A percentile compares a stretch with the other conserved stretches of the same genome.
phyloP scores from a whole-genome alignment of 2,888 invertebrate genomes.

The Busseola fusca region DNA sequence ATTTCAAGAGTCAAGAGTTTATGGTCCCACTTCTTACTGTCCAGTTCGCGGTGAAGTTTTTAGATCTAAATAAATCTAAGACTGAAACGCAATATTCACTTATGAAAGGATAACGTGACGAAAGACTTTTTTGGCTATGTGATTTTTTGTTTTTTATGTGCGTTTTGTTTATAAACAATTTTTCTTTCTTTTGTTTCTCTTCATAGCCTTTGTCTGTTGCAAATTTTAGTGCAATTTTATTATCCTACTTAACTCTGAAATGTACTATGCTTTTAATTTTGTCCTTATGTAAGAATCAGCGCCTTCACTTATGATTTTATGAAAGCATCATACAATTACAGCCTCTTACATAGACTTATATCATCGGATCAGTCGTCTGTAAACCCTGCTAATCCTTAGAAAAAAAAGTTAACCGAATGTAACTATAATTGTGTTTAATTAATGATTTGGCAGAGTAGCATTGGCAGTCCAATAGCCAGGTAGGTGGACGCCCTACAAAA shows the following conservation, averaged over 20 bases:
- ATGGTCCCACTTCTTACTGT: not conserved
- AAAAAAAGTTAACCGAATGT: not conserved
- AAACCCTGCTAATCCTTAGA: not conserved
- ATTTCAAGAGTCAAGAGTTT: conserved; percentile 8
- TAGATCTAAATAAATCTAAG: conserved; percentile 6
- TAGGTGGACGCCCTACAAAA: no score
- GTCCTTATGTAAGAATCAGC: not conserved
- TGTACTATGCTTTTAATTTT: not conserved
- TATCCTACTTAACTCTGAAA: not conserved
- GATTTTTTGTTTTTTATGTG: no score
- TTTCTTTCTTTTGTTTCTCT: not conserved
- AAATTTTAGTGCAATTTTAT: not conserved
- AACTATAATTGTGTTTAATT: not conserved
- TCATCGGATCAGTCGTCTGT: not conserved
- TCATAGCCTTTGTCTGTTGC: not conserved
- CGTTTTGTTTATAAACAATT: no score
- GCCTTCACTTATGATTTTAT: not conserved
- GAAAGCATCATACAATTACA: not conserved
- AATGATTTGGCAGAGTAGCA: no score
- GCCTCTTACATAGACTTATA: not conserved
- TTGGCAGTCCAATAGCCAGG: no score
- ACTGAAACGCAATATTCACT: not conserved
- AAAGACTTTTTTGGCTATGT: no score
- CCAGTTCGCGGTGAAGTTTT: not conserved
- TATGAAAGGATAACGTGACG: not conserved